phyloP scores from a whole-genome alignment of 1,140 invertebrate genomes.

The Ceratitis capitata region DNA sequence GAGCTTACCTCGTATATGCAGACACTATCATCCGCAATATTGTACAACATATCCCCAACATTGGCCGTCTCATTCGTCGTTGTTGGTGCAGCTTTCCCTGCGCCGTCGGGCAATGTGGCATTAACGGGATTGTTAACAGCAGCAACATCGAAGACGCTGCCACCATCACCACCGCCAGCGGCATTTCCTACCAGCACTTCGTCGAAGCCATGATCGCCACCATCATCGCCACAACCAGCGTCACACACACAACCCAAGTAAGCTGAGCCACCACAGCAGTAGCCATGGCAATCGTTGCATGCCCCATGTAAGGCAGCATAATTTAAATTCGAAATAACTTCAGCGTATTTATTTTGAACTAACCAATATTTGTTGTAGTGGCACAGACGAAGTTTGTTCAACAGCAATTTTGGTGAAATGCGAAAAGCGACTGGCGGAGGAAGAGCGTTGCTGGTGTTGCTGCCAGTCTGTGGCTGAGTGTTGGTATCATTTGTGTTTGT shows the following conservation, averaged over 20 bases:
- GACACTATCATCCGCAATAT: slow-evolving; percentile 50
- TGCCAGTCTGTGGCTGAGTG: background rate
- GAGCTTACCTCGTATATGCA: slow-evolving; percentile 62
- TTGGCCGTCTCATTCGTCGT: background rate
- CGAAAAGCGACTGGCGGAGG: slow-evolving; percentile 41
- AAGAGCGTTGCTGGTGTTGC: background rate
- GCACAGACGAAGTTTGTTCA: slow-evolving; percentile 63
- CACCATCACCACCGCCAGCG: slow-evolving; percentile 39
- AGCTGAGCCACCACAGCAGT: slow-evolving; percentile 45
- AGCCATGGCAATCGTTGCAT: slow-evolving; percentile 51
- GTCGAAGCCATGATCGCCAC: no score
- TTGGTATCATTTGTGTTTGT: slow-evolving; percentile 1
- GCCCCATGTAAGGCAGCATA: slow-evolving; percentile 55
- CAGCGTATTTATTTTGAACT: slow-evolving; percentile 65
- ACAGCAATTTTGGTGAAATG: slow-evolving; percentile 64
- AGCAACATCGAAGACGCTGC: slow-evolving; percentile 38
- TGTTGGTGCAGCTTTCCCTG: background rate
- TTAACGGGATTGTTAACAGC: slow-evolving; percentile 40
- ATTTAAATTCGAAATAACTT: slow-evolving; percentile 65
- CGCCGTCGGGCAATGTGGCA: background rate
- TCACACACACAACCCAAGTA: slow-evolving; percentile 47
- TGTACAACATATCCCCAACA: slow-evolving; percentile 10
- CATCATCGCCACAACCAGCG: background rate
- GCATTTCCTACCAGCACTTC: background rate
- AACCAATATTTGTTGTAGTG: slow-evolving; percentile 66